Base-by-base conservation (phyloP, 2,888 invertebrate genomes). In the Callinectes sapidus region DNA sequence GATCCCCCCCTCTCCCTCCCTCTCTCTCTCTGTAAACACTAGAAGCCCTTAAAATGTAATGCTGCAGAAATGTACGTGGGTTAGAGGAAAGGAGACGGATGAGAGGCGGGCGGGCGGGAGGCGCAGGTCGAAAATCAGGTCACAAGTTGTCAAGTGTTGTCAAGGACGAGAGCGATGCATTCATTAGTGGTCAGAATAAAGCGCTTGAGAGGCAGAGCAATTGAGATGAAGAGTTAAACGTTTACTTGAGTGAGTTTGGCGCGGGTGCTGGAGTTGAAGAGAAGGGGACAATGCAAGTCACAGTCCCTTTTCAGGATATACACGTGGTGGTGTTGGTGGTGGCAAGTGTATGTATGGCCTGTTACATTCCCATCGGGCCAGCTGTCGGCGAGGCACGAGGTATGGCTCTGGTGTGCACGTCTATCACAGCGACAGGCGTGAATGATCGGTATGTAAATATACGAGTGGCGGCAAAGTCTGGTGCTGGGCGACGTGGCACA, bases 361-460 rank as follows among this genome's bases (percentile, higher is more conserved):
- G 71, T 28, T 71, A 28, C 71, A n/a, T n/a, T 28, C 71, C 71
- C 71, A 10, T 18, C 28, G 71, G 28, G 10, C 28, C n/a, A n/a
- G 28, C 71, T 28, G 71, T 71, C 71, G 8, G 3, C n/a, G 71
- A 2, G 71, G 28, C 10, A 5, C 71, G n/a, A 71, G 10, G 18
- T 2, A 61, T 5, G 23, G 18, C 23, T 23, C 5, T 61, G 71
- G 71, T 71, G n/a, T 1, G n/a, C 28, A 28, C 28, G 10, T 13
- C 28, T 71, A n/a, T 71, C 28, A 10, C 6, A 28, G 71, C 71
- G 28, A 71, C 71, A 28, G n/a, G 71, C 28, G n/a, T 8, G 71
- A 71, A 71, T 71, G 71, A 71, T 71, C n/a, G 71, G 71, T n/a
- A 71, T 71, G 71, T 71, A n/a, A 71, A 71, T 28, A 71, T 28